phyloP scores from a whole-genome alignment of 2,113 vertebrate species.

The Tetrao urogallus region DNA sequence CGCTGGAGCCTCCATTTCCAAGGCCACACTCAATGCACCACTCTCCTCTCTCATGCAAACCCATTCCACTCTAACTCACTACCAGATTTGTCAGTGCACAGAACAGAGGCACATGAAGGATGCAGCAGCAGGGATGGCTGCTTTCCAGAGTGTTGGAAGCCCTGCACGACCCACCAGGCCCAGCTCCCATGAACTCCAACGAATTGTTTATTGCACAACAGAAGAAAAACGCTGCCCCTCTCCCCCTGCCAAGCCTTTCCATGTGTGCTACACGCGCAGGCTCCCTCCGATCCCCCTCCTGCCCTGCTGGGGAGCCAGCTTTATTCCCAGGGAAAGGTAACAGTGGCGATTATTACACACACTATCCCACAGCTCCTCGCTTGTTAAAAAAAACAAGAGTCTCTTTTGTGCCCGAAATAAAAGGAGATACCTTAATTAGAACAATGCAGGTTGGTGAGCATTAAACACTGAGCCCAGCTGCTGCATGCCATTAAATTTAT shows the following conservation, averaged over 20 bases:
- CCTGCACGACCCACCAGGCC: not conserved
- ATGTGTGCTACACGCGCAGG: conserved; percentile 57
- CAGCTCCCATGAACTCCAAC: conserved; percentile 71
- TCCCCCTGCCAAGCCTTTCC: conserved; percentile 52
- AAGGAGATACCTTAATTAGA: conserved; percentile 87
- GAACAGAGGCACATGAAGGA: conserved; percentile 38
- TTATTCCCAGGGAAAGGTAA: conserved; percentile 70
- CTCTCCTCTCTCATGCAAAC: not conserved
- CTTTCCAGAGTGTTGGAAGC: conserved; percentile 63
- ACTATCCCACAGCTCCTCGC: conserved; percentile 71
- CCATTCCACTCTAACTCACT: not conserved
- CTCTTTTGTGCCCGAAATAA: conserved; percentile 77
- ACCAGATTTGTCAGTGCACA: not conserved
- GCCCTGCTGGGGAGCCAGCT: conserved; percentile 37
- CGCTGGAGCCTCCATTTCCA: not conserved
- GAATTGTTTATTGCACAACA: conserved; percentile 76
- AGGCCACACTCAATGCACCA: not conserved
- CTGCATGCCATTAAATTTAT: conserved; percentile 81
- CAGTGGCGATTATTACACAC: conserved; percentile 68
- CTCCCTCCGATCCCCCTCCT: conserved; percentile 16
- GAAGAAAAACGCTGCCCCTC: conserved; percentile 53
- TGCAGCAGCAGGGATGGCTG: conserved; percentile 53
- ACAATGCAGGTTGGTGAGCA: conserved; percentile 80
- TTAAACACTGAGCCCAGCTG: conserved; percentile 82
- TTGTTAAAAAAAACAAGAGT: conserved; percentile 71